Conservation (phyloP, 2,113 vertebrate species). For the Natator depressus region DNA sequence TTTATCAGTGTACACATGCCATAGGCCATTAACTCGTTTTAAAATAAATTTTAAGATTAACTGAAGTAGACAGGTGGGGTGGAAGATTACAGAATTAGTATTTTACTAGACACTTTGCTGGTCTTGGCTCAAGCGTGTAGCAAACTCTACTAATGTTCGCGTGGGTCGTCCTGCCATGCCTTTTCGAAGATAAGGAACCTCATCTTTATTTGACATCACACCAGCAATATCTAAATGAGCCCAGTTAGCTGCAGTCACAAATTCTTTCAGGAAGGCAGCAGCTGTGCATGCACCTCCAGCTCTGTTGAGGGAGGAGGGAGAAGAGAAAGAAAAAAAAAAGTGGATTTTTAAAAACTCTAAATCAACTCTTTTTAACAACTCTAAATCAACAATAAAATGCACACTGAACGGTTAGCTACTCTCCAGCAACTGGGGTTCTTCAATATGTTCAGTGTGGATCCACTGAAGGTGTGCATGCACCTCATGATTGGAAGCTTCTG, state of each 20-base stretch:
- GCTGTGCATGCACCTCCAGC: conserved; percentile 96
- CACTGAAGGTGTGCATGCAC: neutral
- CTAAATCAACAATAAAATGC: neutral
- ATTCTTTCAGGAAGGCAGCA: conserved; percentile 94
- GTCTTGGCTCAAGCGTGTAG: conserved; percentile 79
- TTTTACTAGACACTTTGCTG: conserved; percentile 42
- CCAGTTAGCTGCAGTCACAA: conserved; percentile 91
- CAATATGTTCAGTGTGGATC: neutral
- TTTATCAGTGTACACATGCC: neutral
- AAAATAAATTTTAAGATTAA: neutral
- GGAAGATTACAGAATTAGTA: neutral
- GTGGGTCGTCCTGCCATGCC: conserved; percentile 97
- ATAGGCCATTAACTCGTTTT: neutral
- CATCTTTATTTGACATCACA: conserved; percentile 96
- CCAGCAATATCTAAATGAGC: conserved; percentile 97
- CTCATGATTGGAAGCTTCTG: neutral
- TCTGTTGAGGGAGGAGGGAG: conserved; percentile 70
- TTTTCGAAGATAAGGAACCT: conserved; percentile 92
- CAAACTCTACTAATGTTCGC: conserved; percentile 90
- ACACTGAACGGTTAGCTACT: neutral
- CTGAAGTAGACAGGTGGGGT: conserved; percentile 9
- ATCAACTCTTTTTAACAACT: too few relatives aligned
- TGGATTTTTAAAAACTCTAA: neutral
- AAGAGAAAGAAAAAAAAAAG: neutral
- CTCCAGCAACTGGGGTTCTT: neutral